A percentile compares a stretch with the other conserved stretches of the same genome.
Evolutionary conservation across 2,797 vertebrate genomes (phyloP).

Genomic region (Peromyscus aztecus): DNA sequence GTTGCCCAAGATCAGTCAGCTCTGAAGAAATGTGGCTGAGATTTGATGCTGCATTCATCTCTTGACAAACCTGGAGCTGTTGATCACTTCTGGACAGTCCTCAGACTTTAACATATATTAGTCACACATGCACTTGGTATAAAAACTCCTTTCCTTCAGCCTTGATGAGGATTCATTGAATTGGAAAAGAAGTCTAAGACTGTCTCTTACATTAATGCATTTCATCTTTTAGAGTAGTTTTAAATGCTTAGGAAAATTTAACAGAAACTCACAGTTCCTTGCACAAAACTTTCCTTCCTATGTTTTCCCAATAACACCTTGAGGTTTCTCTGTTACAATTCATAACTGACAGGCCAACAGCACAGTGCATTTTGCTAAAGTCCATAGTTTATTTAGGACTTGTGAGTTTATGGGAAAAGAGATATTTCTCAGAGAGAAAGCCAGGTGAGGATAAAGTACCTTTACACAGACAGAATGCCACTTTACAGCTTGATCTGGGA

Average conservation of each 20-base stretch:
- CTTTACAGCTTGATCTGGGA: background rate
- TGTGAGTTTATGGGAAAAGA: background rate
- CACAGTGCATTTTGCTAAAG: background rate
- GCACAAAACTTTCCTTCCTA: too few species aligned
- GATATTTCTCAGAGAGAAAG: background rate
- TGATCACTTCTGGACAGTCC: background rate
- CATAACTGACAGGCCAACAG: background rate
- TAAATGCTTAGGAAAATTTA: background rate
- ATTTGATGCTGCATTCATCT: background rate
- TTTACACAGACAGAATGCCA: background rate
- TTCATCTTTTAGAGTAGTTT: constrained; percentile 29
- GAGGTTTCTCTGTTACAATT: background rate
- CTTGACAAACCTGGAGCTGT: background rate
- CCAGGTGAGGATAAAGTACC: background rate
- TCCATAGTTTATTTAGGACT: background rate
- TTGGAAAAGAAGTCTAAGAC: background rate
- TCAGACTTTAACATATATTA: background rate
- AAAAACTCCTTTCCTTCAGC: background rate
- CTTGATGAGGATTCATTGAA: background rate
- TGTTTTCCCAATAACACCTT: background rate
- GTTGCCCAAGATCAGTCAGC: background rate
- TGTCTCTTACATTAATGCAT: background rate
- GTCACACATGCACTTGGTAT: background rate
- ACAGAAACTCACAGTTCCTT: background rate
- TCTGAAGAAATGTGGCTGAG: background rate